Evolutionary conservation across 2,113 vertebrate species (phyloP), one percentile per base, ranked within the genome.

Genomic region (Notarius lentiginosus): DNA sequence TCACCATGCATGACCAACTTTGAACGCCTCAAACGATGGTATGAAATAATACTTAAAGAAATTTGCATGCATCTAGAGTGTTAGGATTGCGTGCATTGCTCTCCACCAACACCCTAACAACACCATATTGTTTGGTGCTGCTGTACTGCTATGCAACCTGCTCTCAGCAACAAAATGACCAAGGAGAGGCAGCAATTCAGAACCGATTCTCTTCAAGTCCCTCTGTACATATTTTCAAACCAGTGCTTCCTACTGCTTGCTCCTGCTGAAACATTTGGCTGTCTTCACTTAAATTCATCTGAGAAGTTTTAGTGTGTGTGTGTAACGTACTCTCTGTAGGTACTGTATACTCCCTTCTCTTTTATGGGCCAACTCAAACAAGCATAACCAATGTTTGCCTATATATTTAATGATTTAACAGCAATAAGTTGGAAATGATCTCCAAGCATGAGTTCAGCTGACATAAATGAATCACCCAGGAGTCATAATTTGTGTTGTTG

Each of bases 361-460:
- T 76, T 82, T 34, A 49, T 65, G 70, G 7, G 68, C 80, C 86
- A 87, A 87, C 58, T 76, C 47, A 87, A 87, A 87, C 86, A 87
- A 80, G 27, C 72, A 83, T 73, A 73, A 81, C 34, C 65, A n/a
- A 58, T 41, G 30, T 88, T 85, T 63, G 75, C 83, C 30, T 88
- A 41, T 87, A 84, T 68, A 87, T 81, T 86, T 83, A 77, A 83
- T 68, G 30, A 89, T 89, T 56, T 83, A 87, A 82, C 82, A 1
- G n/a, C 84, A 90, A 80, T 82, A 83, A 87, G 51, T 14, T 83
- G 49, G 73, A 82, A 85, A 76, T 58, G 66, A 73, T 87, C 85
- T 87, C 41, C 68, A 82, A 41, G 3, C 17, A 61, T 55, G 58
- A 83, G 72, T 87, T 82, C 85, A 89, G 79, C 82, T 77, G 61